These are phyloP conservation scores for Chouioia cunea DNA, from an alignment of 2,888 invertebrate species.

Conservation along the genomic window DNA sequence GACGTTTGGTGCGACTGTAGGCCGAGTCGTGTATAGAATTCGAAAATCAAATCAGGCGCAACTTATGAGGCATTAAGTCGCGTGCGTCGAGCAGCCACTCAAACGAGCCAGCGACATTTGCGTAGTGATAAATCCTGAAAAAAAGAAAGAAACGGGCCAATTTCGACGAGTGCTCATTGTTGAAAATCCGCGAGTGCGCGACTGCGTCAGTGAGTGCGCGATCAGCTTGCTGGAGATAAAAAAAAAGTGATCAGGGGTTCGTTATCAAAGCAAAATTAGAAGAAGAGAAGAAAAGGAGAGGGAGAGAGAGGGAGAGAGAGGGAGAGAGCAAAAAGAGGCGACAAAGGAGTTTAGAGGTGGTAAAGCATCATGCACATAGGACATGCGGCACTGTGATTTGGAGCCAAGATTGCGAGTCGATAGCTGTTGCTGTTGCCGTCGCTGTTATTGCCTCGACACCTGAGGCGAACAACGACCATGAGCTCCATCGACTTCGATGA, in stretches of 20 bases:
- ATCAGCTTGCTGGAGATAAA: not conserved
- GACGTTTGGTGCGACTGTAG: no score
- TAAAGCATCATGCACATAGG: slow-evolving; percentile 53
- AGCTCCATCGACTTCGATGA: slow-evolving; percentile 72
- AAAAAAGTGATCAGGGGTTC: no score
- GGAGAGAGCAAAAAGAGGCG: slow-evolving; percentile 12
- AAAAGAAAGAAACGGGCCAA: not conserved
- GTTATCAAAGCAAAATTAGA: no score
- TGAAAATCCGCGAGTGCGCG: not conserved
- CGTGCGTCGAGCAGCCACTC: not conserved
- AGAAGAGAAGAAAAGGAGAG: slow-evolving; percentile 3
- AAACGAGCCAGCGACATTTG: not conserved
- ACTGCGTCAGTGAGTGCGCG: not conserved
- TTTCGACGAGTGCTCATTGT: not conserved
- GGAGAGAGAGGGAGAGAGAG: slow-evolving; percentile 11
- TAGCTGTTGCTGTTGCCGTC: slow-evolving; percentile 35
- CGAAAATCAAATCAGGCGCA: slow-evolving; percentile 19
- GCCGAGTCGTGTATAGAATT: no score
- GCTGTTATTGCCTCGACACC: slow-evolving; percentile 37
- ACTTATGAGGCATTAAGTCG: no score
- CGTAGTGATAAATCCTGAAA: not conserved
- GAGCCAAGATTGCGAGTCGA: slow-evolving; percentile 48
- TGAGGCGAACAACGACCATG: slow-evolving; percentile 57
- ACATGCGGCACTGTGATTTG: slow-evolving; percentile 60
- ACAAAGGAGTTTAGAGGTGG: slow-evolving; percentile 11